A percentile compares a stretch with the other conserved stretches of the same genome.
These are phyloP conservation scores for Brachyptera putata DNA, from an alignment of 2,888 invertebrate species.

Conservation along the genomic window DNA sequence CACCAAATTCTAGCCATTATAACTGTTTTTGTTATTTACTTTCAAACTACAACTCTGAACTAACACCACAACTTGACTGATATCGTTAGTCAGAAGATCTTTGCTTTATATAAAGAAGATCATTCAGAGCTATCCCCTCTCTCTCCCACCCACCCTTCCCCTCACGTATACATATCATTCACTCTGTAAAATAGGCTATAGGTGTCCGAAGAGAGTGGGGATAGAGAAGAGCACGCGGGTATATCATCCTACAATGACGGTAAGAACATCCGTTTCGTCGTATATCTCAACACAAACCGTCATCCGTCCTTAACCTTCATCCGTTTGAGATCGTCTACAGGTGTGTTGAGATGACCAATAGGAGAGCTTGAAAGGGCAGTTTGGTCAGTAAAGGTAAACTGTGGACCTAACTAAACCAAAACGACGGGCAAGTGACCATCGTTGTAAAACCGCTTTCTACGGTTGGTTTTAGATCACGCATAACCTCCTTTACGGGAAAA, in stretches of 20 bases:
- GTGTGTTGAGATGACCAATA: constrained; percentile 1
- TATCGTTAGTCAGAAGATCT: neutral
- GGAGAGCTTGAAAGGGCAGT: constrained; percentile 2
- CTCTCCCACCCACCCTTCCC: neutral
- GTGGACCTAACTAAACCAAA: constrained; percentile 6
- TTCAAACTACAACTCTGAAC: constrained; percentile 10
- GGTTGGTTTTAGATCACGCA: constrained; percentile 6
- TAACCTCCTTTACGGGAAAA: constrained; percentile 9
- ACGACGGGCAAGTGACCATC: neutral
- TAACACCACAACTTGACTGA: constrained; percentile 9
- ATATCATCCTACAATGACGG: no score
- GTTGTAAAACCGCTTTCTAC: constrained; percentile 11
- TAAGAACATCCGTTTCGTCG: neutral
- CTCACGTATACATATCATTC: no score
- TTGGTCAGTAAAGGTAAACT: neutral
- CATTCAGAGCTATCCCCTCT: neutral
- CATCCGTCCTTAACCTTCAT: no score
- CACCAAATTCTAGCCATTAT: constrained; percentile 18
- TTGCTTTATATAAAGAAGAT: constrained; percentile 15
- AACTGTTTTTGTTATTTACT: neutral
- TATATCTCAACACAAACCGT: neutral
- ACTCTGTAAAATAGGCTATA: constrained; percentile 16
- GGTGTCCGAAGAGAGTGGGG: constrained; percentile 1
- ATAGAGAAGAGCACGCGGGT: neutral
- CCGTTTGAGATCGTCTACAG: neutral